Evolutionary conservation across 92 coral and sea anemone genomes (phyloP), one percentile per base, ranked within the genome.

Genomic region (Muricea muricata): DNA sequence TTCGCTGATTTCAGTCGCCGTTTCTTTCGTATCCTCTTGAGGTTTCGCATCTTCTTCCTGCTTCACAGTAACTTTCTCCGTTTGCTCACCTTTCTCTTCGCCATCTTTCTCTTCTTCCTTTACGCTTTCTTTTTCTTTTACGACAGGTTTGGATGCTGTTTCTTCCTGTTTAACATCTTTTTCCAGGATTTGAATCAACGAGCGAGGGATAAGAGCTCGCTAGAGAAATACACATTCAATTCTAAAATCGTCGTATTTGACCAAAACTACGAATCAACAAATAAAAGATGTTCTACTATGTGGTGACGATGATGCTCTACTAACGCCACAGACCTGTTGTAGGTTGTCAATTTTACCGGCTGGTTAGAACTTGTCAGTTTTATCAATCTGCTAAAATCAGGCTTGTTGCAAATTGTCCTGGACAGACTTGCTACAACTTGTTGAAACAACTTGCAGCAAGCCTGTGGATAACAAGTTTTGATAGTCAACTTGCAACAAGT

Each of bases 121-220:
- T 82, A 93, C 93, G 35, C 89, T 94, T 2, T 81, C 82, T 60
- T 90, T 89, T 50, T 94, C 98, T 65, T 69, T 45, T 33, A 91
- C 90, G 37, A 28, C 70, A 24, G 87, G 57, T 92, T 94, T 94
- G 83, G 50, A 45, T 17, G 50, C 14, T 7, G 94, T 94, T 63
- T 94, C 92, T 17, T 92, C 96, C 41, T 65, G 83, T 65, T 88
- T 92, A 25, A 52, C 66, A 14, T 92, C 99, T 89, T 97, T 97
- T 34, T 92, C 99, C 48, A 97, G 84, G 65, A 97, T 93, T 75
- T 91, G 99, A 14, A 97, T 90, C 12, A 97, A 89, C 4, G 99
- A 93, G 35, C 99, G 90, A 4, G 99, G 99, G 34, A 97, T 92
- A 45, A 92, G 97, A 7, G 99, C 99, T 7, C 99, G 93, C 99